A percentile compares a stretch with the other conserved stretches of the same genome.
These are phyloP conservation scores for Dendrocincla tyrannina DNA, from an alignment of 2,797 vertebrate genomes.

Conservation along the genomic window DNA sequence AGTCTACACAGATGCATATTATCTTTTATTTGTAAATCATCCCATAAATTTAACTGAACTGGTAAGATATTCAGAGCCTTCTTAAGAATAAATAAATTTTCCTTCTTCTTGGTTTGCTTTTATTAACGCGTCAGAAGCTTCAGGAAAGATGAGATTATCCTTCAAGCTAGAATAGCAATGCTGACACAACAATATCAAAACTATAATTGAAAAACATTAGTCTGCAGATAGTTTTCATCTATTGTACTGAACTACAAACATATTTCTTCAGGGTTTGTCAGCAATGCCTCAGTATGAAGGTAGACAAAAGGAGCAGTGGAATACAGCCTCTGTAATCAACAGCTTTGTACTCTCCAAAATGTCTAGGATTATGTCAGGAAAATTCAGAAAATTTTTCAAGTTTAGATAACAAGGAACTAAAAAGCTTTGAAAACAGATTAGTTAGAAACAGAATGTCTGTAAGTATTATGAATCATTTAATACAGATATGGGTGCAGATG, in stretches of 20 bases:
- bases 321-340: constrained; percentile 2
- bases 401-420: constrained; percentile 44
- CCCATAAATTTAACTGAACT: not conserved
- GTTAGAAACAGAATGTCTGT: constrained; percentile 11
- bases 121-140: constrained; percentile 1
- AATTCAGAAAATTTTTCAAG: not conserved
- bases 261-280: not conserved
- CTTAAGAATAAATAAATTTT: not conserved
- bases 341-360: constrained; percentile 14
- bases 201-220: not conserved
- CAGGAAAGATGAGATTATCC: constrained; percentile 1
- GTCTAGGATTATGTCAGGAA: constrained; percentile 5
- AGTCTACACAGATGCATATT: not conserved
- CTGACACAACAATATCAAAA: constrained; percentile 38
- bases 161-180: constrained; percentile 35
- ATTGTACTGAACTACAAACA: not conserved
- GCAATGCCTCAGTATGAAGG: not conserved
- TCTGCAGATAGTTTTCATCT: constrained; percentile 5
- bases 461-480: constrained; percentile 29
- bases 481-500: constrained; percentile 20
- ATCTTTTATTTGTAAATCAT: not conserved
- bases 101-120: constrained; percentile 13
- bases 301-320: not conserved
- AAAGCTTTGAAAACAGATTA: constrained; percentile 47
- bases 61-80: not conserved